Evolutionary conservation across 2,888 invertebrate genomes (phyloP).

Genomic region (Habroteleia sp.): DNA sequence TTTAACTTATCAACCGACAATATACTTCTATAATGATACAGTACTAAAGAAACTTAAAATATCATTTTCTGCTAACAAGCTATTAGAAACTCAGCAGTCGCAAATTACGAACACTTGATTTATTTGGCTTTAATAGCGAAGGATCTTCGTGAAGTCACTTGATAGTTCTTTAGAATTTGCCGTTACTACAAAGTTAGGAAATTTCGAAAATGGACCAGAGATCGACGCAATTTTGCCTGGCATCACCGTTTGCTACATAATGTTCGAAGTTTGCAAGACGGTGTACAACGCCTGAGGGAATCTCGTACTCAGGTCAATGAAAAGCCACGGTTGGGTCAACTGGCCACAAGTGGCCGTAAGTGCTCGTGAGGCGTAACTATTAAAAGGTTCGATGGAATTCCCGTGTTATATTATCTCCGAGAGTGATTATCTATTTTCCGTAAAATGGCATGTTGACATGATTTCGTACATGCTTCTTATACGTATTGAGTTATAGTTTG

Average conservation of each 20-base stretch:
- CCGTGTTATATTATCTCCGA: constrained; percentile 43
- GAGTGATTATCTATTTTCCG: constrained; percentile 8
- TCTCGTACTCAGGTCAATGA: constrained; percentile 69
- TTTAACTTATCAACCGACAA: too few species aligned
- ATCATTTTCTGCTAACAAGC: constrained; percentile 7
- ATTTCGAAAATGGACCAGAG: constrained; percentile 63
- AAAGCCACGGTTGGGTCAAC: constrained; percentile 70
- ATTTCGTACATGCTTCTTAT: too few species aligned
- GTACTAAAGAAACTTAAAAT: too few species aligned
- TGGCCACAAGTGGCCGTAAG: constrained; percentile 72
- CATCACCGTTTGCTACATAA: constrained; percentile 59
- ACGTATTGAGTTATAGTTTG: too few species aligned
- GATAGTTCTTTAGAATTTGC: constrained; percentile 47
- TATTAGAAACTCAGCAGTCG: constrained; percentile 3
- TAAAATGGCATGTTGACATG: too few species aligned
- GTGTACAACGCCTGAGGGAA: constrained; percentile 55
- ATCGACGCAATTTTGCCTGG: constrained; percentile 61
- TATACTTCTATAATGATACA: too few species aligned
- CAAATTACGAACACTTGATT: constrained; percentile 14
- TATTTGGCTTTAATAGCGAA: constrained; percentile 28
- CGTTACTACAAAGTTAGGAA: constrained; percentile 53
- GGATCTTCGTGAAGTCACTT: constrained; percentile 24
- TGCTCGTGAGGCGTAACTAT: constrained; percentile 65
- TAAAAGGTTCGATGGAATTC: constrained; percentile 67
- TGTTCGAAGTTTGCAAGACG: constrained; percentile 56